Evolutionary conservation across 2,797 vertebrate species (phyloP), one percentile per base, ranked within the genome.

Genomic region (Molossus alvarezi): DNA sequence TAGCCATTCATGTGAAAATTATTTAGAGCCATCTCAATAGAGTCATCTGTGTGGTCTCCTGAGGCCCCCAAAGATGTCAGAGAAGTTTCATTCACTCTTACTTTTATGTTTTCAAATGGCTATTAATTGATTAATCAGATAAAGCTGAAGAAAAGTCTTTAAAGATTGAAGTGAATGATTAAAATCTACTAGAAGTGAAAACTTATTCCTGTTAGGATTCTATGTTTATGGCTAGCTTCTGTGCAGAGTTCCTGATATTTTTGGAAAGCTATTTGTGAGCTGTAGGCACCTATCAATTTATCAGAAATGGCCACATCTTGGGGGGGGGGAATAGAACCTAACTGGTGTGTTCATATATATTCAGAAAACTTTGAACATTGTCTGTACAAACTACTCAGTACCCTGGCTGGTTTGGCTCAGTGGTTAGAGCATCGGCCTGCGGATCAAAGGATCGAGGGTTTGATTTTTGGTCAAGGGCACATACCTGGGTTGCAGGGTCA

Each of bases 1-100:
- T 97, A 98, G 98, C 98, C 99, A 98, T 98, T 99, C 98, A 98
- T 98, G 99, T 99, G 98, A 99, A 99, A 98, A 98, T 98, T 98
- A 99, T 98, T 99, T 98, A 97, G 98, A 98, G 98, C 98, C 97
- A 97, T 96, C 97, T 98, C 95, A 97, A 97, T 98, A 98, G 98
- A 98, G 98, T 96, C 25, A 62, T 91, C 48, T 96, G 97, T 97
- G 62, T 97, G 94, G 95, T 98, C 98, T 98, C 97, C 90, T 11
- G 96, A 96, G 98, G 98, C 67, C 15, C 2, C 2, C 95, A 92
- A 96, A 88, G 94, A 97, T 98, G 98, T 98, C 98, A 98, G 95
- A 95, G 92, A 95, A 41, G 81, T 97, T 96, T 92, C 96, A 94
- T 86, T 97, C 21, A 0, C 82, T 97, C 92, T 91, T 98, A 90